Evolutionary conservation across 2,113 vertebrate species (phyloP).

Genomic region (Cettia cetti): DNA sequence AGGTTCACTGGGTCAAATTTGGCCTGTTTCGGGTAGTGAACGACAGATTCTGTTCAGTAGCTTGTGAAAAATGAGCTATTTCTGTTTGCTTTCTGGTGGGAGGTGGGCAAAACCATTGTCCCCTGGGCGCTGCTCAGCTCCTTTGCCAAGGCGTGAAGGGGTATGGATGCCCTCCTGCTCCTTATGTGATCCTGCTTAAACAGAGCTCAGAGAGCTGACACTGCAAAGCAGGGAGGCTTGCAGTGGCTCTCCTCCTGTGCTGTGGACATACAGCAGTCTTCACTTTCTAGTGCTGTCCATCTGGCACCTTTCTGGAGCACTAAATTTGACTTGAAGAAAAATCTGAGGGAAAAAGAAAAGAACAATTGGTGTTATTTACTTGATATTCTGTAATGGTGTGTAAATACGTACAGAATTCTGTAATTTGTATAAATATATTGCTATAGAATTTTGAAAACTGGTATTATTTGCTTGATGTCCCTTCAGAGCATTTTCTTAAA

Average conservation of each 20-base stretch:
- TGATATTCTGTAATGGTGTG: slow-evolving; percentile 71
- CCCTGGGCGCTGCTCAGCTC: neutral
- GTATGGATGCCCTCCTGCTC: neutral
- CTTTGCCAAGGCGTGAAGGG: neutral
- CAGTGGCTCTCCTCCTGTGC: neutral
- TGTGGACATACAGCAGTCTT: slow-evolving; percentile 24
- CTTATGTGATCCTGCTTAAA: neutral
- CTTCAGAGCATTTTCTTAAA: slow-evolving; percentile 43
- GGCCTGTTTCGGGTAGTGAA: neutral
- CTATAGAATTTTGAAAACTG: slow-evolving; percentile 73
- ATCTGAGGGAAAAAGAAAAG: neutral
- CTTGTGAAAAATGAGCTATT: slow-evolving; percentile 17
- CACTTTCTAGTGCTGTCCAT: slow-evolving; percentile 33
- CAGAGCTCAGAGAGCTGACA: neutral
- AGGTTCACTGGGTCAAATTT: slow-evolving; percentile 22
- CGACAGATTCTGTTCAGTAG: slow-evolving; percentile 14
- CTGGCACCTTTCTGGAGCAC: slow-evolving; percentile 47
- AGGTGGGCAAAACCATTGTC: neutral
- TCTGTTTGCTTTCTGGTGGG: neutral
- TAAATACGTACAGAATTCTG: slow-evolving; percentile 72
- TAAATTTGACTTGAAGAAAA: slow-evolving; percentile 16
- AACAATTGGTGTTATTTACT: slow-evolving; percentile 36
- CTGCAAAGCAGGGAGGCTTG: neutral
- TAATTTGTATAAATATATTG: slow-evolving; percentile 75
- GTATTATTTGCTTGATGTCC: slow-evolving; percentile 70